Evolutionary conservation across 2,113 vertebrate genomes (phyloP), one percentile per base, ranked within the genome.

Genomic region (Trachemys scripta): DNA sequence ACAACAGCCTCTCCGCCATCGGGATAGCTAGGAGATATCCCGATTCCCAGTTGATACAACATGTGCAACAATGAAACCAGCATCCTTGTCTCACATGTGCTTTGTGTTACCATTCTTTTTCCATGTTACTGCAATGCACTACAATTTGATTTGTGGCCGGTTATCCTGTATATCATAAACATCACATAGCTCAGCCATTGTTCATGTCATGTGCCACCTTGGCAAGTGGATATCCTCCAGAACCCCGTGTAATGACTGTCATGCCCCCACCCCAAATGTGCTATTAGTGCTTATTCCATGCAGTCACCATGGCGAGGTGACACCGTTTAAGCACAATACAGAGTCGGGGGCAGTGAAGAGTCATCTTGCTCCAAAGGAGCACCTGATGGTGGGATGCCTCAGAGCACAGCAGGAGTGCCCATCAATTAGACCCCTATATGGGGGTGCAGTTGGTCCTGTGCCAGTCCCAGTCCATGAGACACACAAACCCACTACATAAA

Each of bases 201-300:
- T 12, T 38, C 75, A 25, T 3, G 1, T 38, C 62, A 29, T 4
- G 1, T 12, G 2, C 45, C 1, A 1, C 38, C 22, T 25, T 0
- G 0, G 0, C 6, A 31, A 45, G 24, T 3, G 3, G 20, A 45
- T 27, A 76, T 25, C 22, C 10, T 76, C 20, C 12, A 76, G 24
- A 76, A 7, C 42, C 9, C 25, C 24, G 38, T 27, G 20, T 76
- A 24, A 76, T 1, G 42, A 76, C 38, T 76, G 42, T 45, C 72
- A 45, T 42, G 38, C 35, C 65, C 35, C 14, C 16, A n/a, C 62
- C 62, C 62, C 16, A 8, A 69, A 27, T 76, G 38, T 25, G 38
- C 72, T 25, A 45, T 45, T 27, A 76, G 72, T 13, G 22, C 72
- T 25, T 76, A 76, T 45, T 76, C 42, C 42, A 12, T 76, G 24